Conservation (phyloP, 53 echinoderm and acorn worm species). For the Glandiceps talaboti region DNA sequence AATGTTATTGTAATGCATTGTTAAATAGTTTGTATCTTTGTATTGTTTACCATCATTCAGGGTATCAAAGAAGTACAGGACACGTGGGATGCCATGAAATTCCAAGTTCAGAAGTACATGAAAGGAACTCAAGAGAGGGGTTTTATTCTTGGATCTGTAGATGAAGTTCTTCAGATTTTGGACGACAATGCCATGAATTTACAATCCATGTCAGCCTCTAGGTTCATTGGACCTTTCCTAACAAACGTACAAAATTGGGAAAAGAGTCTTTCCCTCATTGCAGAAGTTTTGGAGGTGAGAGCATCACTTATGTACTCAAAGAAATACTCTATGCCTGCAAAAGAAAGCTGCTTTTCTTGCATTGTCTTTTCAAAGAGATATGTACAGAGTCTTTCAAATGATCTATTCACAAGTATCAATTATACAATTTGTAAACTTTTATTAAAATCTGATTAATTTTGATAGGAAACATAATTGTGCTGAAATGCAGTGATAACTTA, state of each 20-base stretch:
- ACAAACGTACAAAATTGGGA: conserved; percentile 90
- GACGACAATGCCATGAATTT: conserved; percentile 99
- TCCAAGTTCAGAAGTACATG: conserved; percentile 92
- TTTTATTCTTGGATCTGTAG: conserved; percentile 86
- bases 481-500: too few relatives aligned
- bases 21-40: too few relatives aligned
- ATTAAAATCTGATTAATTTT: too few relatives aligned
- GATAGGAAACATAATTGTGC: too few relatives aligned
- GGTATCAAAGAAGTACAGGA: conserved; percentile 98
- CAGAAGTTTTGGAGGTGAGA: conserved; percentile 90
- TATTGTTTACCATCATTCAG: conserved; percentile 20
- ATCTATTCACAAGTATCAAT: too few relatives aligned
- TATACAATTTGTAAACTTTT: too few relatives aligned
- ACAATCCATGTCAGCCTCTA: conserved; percentile 97
- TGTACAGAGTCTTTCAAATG: too few relatives aligned
- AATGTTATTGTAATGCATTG: too few relatives aligned
- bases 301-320: too few relatives aligned
- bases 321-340: too few relatives aligned
- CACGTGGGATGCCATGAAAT: conserved; percentile 98
- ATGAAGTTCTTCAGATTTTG: conserved; percentile 93
- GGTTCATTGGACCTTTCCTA: conserved; percentile 96
- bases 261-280: conserved; percentile 96
- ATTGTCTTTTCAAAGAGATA: too few relatives aligned
- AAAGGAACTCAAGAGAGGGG: conserved; percentile 98
- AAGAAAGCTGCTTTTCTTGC: too few relatives aligned